Evolutionary conservation across 1,140 invertebrate genomes (phyloP), one percentile per base, ranked within the genome.

Genomic region (Lineus longissimus): DNA sequence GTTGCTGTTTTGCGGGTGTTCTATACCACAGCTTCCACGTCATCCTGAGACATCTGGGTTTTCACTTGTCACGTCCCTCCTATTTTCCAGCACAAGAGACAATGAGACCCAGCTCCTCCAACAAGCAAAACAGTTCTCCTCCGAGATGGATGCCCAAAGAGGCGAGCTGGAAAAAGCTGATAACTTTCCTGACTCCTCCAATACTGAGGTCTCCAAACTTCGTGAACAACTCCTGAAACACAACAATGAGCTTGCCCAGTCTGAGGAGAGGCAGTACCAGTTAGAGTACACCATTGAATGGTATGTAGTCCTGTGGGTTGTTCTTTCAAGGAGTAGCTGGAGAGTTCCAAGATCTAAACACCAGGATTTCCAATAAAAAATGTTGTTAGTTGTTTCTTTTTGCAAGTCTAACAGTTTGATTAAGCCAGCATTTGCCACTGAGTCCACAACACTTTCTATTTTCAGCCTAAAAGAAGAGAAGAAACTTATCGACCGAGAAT

Each of bases 261-360:
- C 72, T 11, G 71, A 80, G 55, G 80, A 82, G 27, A 63, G 79
- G 29, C 67, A 80, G 40, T 80, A 80, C 66, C 77, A 81, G 36
- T 66, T 79, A 2, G 76, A 78, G 36, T 82, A 82, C 65, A 80
- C 78, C 65, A 73, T 81, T 36, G 76, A 79, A 68, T 74, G 73
- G 77, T 81, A 69, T 63, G 67, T 62, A 25, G 11, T 15, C 1
- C 59, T 19, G 15, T 7, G n/a, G 6, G 7, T 9, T 47, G 1
- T 47, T 29, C n/a, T 0, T 7, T 41, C 33, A 13, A 55, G 15
- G 15, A 19, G 17, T 9, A 31, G 29, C 55, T 57, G 9, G 27
- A 4, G 31, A 29, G 27, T 22, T 25, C 7, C 25, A 22, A 57
- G 25, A 17, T 13, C 23, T 31, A 47, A 29, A 19, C 11, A 58